Conservation (phyloP, 1,140 invertebrate species). For the Zaprionus inermis region DNA sequence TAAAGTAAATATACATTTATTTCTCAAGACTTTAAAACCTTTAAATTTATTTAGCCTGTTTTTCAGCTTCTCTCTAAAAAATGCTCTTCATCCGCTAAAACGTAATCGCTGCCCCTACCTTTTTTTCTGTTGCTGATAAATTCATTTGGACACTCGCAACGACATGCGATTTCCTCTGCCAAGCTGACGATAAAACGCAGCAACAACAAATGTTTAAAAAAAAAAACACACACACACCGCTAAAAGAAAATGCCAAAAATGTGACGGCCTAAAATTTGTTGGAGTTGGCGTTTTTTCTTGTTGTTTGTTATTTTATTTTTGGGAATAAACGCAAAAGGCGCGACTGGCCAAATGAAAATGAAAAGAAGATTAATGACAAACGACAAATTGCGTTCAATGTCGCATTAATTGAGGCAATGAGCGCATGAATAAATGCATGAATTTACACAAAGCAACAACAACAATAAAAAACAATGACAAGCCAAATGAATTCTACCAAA, state of each 20-base stretch:
- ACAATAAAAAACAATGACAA: slow-evolving; percentile 55
- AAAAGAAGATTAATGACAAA: slow-evolving; percentile 80
- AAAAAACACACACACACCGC: not conserved
- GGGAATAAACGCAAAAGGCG: slow-evolving; percentile 33
- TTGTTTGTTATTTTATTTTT: not conserved
- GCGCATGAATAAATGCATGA: slow-evolving; percentile 78
- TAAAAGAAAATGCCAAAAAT: slow-evolving; percentile 45
- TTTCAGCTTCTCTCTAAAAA: not conserved
- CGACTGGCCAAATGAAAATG: slow-evolving; percentile 41
- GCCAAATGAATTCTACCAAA: slow-evolving; percentile 64
- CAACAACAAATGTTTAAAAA: slow-evolving; percentile 10
- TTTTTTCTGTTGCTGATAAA: slow-evolving; percentile 38
- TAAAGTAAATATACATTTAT: not conserved
- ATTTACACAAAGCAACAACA: slow-evolving; percentile 53
- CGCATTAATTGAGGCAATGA: slow-evolving; percentile 83
- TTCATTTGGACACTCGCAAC: slow-evolving; percentile 35
- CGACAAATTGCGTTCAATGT: slow-evolving; percentile 82
- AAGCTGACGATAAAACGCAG: slow-evolving; percentile 5
- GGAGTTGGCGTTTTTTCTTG: slow-evolving; percentile 8
- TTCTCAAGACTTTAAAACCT: not conserved
- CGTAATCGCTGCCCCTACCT: not conserved
- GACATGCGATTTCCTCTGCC: slow-evolving; percentile 64
- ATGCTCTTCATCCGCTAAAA: not conserved
- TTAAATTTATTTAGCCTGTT: not conserved
- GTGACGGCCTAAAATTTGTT: slow-evolving; percentile 51